Conservation (phyloP, 2,888 invertebrate genomes). For the Agrochola litura region DNA sequence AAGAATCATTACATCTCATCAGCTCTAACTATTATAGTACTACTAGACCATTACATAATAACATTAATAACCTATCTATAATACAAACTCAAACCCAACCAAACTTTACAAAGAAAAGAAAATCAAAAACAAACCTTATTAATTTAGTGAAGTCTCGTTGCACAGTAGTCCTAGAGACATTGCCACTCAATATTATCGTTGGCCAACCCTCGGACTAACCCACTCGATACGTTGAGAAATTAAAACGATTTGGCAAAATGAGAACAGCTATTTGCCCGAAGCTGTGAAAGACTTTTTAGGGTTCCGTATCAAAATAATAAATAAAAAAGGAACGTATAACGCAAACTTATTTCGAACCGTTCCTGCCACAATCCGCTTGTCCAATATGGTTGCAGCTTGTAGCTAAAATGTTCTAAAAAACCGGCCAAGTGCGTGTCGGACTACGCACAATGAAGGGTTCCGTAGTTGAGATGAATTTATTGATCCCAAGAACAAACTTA, state of each 20-base stretch:
- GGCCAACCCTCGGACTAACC: slow-evolving; percentile 23
- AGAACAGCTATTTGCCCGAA: slow-evolving; percentile 47
- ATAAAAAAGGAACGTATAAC: too few species aligned
- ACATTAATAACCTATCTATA: not conserved
- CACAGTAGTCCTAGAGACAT: slow-evolving; percentile 29
- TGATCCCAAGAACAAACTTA: too few species aligned
- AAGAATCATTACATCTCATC: not conserved
- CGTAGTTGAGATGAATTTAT: too few species aligned
- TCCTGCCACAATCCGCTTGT: too few species aligned
- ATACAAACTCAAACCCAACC: not conserved
- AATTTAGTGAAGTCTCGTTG: slow-evolving; percentile 18
- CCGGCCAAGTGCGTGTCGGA: too few species aligned
- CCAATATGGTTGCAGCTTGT: too few species aligned
- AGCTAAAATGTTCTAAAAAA: too few species aligned
- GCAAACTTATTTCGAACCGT: too few species aligned
- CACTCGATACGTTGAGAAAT: slow-evolving; percentile 62
- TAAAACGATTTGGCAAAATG: slow-evolving; percentile 58
- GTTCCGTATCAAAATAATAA: not conserved
- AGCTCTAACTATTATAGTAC: not conserved
- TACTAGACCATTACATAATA: not conserved
- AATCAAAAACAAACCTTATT: slow-evolving; percentile 5
- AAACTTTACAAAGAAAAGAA: not conserved
- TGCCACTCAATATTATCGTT: slow-evolving; percentile 51
- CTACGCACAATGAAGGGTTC: too few species aligned
- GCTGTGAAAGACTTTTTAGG: slow-evolving; percentile 31